Evolutionary conservation across 2,888 invertebrate species (phyloP).

Genomic region (Anticlea derivata): DNA sequence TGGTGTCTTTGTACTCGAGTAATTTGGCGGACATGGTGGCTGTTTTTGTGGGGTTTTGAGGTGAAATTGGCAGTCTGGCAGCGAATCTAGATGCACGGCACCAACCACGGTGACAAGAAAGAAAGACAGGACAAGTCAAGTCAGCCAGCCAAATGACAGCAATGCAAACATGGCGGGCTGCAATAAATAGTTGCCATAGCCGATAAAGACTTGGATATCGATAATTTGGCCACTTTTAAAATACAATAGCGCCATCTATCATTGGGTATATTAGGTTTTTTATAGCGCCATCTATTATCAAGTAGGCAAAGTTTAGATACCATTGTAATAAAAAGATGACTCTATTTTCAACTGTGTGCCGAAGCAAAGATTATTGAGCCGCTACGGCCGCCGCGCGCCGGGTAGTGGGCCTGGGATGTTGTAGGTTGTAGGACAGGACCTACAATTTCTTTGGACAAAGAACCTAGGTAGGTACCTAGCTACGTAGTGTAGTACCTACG

Average conservation of each 20-base stretch:
- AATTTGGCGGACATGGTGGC: slow-evolving; percentile 71
- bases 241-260: slow-evolving; percentile 2
- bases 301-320: neutral
- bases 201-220: neutral
- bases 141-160: neutral
- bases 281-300: too few relatives aligned
- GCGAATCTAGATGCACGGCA: slow-evolving; percentile 63
- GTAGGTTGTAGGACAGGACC: too few relatives aligned
- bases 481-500: too few relatives aligned
- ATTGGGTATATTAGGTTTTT: neutral
- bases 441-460: too few relatives aligned
- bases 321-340: neutral
- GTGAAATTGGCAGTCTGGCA: slow-evolving; percentile 54
- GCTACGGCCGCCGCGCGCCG: too few relatives aligned
- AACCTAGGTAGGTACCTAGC: too few relatives aligned
- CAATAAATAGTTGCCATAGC: slow-evolving; percentile 9
- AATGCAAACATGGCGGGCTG: slow-evolving; percentile 21
- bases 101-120: slow-evolving; percentile 42
- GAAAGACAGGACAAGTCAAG: slow-evolving; percentile 36
- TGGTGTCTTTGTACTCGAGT: slow-evolving; percentile 80
- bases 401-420: too few relatives aligned
- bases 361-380: too few relatives aligned
- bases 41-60: slow-evolving; percentile 46
- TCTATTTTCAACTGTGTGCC: too few relatives aligned
- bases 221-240: neutral